A percentile compares a stretch with the other conserved stretches of the same genome.
Conservation (phyloP, 2,888 invertebrate genomes). For the Aspidiotus destructor region DNA sequence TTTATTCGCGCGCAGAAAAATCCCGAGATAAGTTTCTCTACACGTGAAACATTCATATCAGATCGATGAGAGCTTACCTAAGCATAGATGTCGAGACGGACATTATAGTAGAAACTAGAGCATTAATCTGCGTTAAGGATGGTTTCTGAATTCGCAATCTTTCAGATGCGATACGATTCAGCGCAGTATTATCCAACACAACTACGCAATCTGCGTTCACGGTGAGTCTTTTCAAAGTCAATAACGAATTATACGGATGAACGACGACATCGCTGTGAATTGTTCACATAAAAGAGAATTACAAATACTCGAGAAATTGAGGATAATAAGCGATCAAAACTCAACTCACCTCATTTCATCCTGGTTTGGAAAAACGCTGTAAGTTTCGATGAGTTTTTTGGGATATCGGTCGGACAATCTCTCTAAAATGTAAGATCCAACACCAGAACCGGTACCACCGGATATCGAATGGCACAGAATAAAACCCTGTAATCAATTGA, state of each 20-base stretch:
- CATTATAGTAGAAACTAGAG: constrained; percentile 96
- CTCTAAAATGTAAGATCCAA: constrained; percentile 92
- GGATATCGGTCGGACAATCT: constrained; percentile 86
- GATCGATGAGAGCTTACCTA: constrained; percentile 47
- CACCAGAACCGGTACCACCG: constrained; percentile 97
- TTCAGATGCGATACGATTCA: constrained; percentile 87
- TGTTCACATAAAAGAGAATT: too few species aligned
- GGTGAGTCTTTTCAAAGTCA: constrained; percentile 86
- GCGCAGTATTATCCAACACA: constrained; percentile 93
- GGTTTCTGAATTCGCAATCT: constrained; percentile 91
- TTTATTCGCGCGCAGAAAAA: background rate
- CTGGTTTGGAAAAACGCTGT: constrained; percentile 97
- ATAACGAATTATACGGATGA: constrained; percentile 89
- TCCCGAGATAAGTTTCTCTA: background rate
- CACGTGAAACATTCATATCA: background rate
- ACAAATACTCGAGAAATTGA: background rate
- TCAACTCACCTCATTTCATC: constrained; percentile 66
- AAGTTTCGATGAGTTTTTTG: constrained; percentile 94
- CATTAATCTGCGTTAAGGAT: constrained; percentile 93
- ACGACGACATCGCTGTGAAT: constrained; percentile 79
- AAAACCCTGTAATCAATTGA: constrained; percentile 61
- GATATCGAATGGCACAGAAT: constrained; percentile 98
- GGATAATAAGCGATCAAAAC: background rate
- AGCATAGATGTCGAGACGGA: constrained; percentile 93
- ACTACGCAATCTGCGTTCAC: constrained; percentile 95